Percentiles rank a stretch among this genome's conserved stretches.
These are phyloP conservation scores for Neosilurus mollespiculum DNA, from an alignment of 2,797 vertebrate genomes.

Conservation along the genomic window DNA sequence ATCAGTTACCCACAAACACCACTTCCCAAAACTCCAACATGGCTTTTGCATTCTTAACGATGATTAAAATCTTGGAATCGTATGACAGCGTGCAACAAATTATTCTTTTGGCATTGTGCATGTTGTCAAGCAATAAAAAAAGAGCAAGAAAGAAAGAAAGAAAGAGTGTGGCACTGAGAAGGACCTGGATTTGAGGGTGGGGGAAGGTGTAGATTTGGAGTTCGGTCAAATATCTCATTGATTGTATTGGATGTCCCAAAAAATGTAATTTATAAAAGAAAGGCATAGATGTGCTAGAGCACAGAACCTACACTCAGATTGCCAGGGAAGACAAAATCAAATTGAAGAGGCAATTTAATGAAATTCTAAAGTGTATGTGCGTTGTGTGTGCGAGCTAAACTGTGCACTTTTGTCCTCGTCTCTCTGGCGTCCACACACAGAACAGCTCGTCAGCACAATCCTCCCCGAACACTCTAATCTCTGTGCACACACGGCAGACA, in stretches of 20 bases:
- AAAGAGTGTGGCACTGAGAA: not conserved
- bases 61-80: conserved; percentile 61
- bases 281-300: conserved; percentile 16
- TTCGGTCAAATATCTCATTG: conserved; percentile 48
- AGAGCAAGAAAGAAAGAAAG: conserved; percentile 26
- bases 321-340: conserved; percentile 15
- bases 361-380: conserved; percentile 22
- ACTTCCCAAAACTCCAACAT: conserved; percentile 43
- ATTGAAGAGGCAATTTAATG: conserved; percentile 20
- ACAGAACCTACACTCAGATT: conserved; percentile 2
- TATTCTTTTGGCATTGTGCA: conserved; percentile 61
- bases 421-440: conserved; percentile 38
- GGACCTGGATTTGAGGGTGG: too few relatives aligned
- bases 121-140: conserved; percentile 40
- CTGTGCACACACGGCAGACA: conserved; percentile 62
- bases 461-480: conserved; percentile 60
- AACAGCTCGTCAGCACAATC: conserved; percentile 65
- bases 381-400: conserved; percentile 3
- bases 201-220: not conserved
- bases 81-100: conserved; percentile 58
- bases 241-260: conserved; percentile 61
- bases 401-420: conserved; percentile 17
- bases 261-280: conserved; percentile 30
- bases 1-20: conserved; percentile 57
- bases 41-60: conserved; percentile 53